Evolutionary conservation across 2,113 vertebrate genomes (phyloP).

Genomic region (Xerus inauris): DNA sequence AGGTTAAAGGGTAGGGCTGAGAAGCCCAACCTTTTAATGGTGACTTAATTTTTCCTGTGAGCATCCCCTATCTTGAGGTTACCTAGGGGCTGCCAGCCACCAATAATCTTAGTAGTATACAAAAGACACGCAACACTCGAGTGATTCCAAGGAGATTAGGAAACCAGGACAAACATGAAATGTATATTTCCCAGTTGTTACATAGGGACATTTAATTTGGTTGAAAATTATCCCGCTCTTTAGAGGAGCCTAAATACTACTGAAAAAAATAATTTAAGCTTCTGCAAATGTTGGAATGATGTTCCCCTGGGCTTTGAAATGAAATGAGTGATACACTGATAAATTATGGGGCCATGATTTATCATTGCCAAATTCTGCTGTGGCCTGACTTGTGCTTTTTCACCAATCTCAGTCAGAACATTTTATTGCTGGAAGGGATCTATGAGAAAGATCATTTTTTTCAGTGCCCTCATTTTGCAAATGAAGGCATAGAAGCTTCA

Average conservation of each 20-base stretch:
- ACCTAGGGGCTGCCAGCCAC: no score
- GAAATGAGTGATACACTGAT: background rate
- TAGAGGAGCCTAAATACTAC: background rate
- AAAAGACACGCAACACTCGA: background rate
- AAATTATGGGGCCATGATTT: background rate
- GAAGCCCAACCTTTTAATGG: background rate
- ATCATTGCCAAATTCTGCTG: background rate
- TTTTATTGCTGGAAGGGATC: background rate
- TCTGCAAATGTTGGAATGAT: background rate
- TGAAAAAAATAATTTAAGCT: background rate
- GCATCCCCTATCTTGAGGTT: background rate
- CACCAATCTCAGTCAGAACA: background rate
- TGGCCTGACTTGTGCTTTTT: slow-evolving; percentile 6
- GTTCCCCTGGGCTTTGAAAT: background rate
- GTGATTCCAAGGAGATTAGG: background rate
- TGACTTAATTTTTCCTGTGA: background rate
- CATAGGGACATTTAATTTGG: background rate
- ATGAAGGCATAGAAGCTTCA: background rate
- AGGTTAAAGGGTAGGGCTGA: background rate
- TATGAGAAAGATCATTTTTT: background rate
- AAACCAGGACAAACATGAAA: background rate
- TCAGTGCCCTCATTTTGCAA: background rate
- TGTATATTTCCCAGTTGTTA: background rate
- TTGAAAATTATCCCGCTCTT: background rate
- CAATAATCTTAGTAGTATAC: background rate